Evolutionary conservation across 2,113 vertebrate genomes (phyloP).

Genomic region (Ictalurus furcatus): DNA sequence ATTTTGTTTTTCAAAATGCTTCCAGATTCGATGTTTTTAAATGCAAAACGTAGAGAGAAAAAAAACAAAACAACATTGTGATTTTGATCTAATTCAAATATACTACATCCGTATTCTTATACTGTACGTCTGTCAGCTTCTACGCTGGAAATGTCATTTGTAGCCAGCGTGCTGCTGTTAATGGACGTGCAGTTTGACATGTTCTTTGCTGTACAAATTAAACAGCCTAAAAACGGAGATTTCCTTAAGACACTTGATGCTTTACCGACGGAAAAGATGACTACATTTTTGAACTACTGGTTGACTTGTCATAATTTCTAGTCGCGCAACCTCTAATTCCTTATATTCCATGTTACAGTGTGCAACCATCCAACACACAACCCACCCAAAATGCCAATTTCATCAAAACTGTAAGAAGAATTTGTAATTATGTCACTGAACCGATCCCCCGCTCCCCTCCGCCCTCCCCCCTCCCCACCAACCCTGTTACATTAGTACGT

Average conservation of each 20-base stretch:
- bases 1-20: too few relatives aligned
- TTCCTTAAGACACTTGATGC: too few relatives aligned
- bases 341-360: background rate
- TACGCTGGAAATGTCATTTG: constrained; percentile 8
- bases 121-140: background rate
- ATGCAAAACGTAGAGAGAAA: background rate
- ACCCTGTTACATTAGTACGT: background rate
- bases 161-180: background rate
- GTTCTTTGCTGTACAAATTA: background rate
- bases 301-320: background rate
- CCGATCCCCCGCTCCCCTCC: background rate
- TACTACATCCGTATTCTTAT: background rate
- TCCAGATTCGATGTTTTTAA: background rate
- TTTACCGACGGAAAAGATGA: background rate
- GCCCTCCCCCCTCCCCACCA: too few relatives aligned
- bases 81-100: background rate
- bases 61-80: background rate
- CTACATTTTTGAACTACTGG: background rate
- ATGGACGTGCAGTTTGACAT: background rate
- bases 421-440: constrained; percentile 23
- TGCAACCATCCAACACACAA: background rate
- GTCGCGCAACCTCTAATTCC: background rate
- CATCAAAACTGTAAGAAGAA: background rate
- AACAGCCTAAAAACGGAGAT: background rate
- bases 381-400: background rate